Evolutionary conservation across 2,113 vertebrate genomes (phyloP).

Genomic region (Desmodus rotundus): DNA sequence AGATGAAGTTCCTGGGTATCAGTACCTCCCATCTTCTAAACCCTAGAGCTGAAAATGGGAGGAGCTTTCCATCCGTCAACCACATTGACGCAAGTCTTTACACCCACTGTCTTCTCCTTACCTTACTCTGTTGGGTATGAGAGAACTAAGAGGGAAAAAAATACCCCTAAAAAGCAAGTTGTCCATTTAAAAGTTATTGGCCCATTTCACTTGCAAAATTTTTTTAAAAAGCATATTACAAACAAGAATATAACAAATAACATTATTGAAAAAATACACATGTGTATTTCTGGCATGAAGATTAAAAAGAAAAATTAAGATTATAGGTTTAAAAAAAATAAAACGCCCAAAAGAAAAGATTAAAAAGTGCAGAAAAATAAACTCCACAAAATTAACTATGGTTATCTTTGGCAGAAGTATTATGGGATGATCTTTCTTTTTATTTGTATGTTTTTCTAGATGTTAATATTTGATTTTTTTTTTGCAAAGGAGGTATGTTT

Average conservation of each 20-base stretch:
- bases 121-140: neutral
- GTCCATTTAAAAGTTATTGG: neutral
- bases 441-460: slow-evolving; percentile 13
- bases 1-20: neutral
- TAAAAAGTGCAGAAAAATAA: slow-evolving; percentile 23
- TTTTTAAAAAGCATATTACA: neutral
- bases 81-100: neutral
- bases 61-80: neutral
- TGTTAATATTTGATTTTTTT: neutral
- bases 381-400: neutral
- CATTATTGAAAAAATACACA: neutral
- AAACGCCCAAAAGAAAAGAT: neutral
- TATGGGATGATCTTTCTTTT: neutral
- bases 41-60: neutral
- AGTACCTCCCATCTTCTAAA: neutral
- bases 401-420: neutral
- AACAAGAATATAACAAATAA: neutral
- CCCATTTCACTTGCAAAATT: slow-evolving; percentile 3
- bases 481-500: neutral
- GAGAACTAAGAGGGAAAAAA: neutral
- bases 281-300: slow-evolving; percentile 1
- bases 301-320: neutral
- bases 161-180: neutral
- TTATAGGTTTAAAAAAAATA: too few species aligned
- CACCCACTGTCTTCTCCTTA: neutral